These are phyloP conservation scores for Coptodon bakossiorum DNA, from an alignment of 2,113 vertebrate genomes.

Conservation along the genomic window DNA sequence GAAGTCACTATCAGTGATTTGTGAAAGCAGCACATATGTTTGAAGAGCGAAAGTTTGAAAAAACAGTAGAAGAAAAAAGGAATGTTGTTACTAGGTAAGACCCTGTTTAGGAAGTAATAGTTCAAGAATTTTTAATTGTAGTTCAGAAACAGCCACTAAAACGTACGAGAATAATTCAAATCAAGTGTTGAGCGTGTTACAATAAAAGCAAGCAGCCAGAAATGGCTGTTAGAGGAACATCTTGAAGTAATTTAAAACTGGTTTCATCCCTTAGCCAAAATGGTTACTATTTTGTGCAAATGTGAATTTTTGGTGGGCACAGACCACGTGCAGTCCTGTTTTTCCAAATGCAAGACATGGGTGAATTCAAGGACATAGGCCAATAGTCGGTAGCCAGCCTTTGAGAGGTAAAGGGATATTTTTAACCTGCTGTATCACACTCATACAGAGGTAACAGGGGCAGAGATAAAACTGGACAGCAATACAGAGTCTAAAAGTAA, in stretches of 20 bases:
- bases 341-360: background rate
- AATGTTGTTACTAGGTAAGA: background rate
- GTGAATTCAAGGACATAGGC: slow-evolving; percentile 1
- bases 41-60: background rate
- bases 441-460: slow-evolving; percentile 44
- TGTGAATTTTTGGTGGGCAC: background rate
- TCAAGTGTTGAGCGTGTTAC: background rate
- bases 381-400: background rate
- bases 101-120: background rate
- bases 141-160: background rate
- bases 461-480: slow-evolving; percentile 20
- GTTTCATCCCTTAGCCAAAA: background rate
- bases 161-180: background rate
- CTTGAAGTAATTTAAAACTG: background rate
- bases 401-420: slow-evolving; percentile 11
- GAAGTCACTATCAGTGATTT: background rate
- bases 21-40: background rate
- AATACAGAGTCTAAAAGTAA: slow-evolving; percentile 21
- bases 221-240: background rate
- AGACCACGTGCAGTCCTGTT: background rate
- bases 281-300: background rate
- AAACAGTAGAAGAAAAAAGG: background rate
- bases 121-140: background rate
- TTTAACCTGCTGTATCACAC: slow-evolving; percentile 70
- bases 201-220: background rate